phyloP scores from a whole-genome alignment of 2,113 vertebrate genomes.

The Pantherophis guttatus region DNA sequence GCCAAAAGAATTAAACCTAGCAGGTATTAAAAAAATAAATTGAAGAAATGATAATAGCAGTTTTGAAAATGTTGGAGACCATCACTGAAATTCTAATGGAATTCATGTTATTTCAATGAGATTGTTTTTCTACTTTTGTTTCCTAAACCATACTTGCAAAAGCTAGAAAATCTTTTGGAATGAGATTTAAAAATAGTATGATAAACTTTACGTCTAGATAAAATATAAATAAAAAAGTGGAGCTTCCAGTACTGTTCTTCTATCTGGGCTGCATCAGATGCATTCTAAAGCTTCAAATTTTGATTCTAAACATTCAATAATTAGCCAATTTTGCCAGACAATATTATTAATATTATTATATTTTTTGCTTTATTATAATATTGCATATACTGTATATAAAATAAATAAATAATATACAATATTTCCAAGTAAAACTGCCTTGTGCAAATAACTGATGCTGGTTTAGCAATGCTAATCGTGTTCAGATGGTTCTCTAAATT shows the following conservation, averaged over 20 bases:
- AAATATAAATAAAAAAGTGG: background rate
- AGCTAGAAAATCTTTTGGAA: background rate
- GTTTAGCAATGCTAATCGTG: too few relatives aligned
- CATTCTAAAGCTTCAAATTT: background rate
- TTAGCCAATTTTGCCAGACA: background rate
- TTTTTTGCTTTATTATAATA: background rate
- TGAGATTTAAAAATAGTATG: background rate
- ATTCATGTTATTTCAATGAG: background rate
- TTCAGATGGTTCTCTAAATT: too few relatives aligned
- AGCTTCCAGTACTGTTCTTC: background rate
- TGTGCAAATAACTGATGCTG: too few relatives aligned
- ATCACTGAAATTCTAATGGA: background rate
- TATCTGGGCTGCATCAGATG: background rate
- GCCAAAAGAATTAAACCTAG: background rate
- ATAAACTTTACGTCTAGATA: background rate
- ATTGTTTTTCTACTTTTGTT: background rate
- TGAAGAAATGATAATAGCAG: background rate
- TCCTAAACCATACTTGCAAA: background rate
- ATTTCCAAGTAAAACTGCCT: too few relatives aligned
- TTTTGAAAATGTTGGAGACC: background rate
- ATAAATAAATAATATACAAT: too few relatives aligned
- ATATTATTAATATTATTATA: background rate
- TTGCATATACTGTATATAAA: background rate
- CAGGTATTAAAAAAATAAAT: constrained; percentile 34
- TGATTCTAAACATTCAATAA: background rate